Evolutionary conservation across 2,797 vertebrate species (phyloP).

Genomic region (Gymnoscopelus microlampas): DNA sequence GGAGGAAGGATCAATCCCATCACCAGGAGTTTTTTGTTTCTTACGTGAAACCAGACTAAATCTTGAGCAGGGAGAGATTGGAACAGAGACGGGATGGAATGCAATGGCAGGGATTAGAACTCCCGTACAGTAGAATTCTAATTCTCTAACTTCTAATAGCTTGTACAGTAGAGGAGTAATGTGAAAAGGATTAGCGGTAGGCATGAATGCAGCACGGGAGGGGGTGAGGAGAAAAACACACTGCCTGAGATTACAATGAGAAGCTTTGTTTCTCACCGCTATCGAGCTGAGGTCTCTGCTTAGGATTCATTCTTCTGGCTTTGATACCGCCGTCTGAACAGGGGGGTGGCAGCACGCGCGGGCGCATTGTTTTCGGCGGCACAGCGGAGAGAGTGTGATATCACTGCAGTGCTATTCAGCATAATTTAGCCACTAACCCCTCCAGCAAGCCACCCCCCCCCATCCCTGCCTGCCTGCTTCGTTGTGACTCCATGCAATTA

Average conservation of each 20-base stretch:
- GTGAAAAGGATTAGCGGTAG: conserved; percentile 74
- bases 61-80: background rate
- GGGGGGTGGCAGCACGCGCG: conserved; percentile 61
- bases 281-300: conserved; percentile 69
- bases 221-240: conserved; percentile 28
- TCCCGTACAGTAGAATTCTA: conserved; percentile 60
- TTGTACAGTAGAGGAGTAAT: conserved; percentile 72
- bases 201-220: conserved; percentile 62
- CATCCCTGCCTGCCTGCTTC: conserved; percentile 37
- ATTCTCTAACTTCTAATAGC: conserved; percentile 68
- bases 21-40: conserved; percentile 24
- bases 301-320: conserved; percentile 79
- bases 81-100: conserved; percentile 16
- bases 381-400: conserved; percentile 57
- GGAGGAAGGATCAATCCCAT: conserved; percentile 40
- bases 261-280: conserved; percentile 72
- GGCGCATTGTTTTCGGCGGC: conserved; percentile 68
- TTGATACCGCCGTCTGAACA: conserved; percentile 73
- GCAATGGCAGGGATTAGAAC: conserved; percentile 62
- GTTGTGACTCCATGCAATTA: conserved; percentile 61
- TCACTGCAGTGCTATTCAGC: conserved; percentile 69
- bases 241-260: conserved; percentile 69
- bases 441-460: conserved; percentile 17
- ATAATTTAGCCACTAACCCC: conserved; percentile 58
- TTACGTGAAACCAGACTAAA: no score